phyloP scores from a whole-genome alignment of 2,113 vertebrate genomes.

The Catharus minimus region DNA sequence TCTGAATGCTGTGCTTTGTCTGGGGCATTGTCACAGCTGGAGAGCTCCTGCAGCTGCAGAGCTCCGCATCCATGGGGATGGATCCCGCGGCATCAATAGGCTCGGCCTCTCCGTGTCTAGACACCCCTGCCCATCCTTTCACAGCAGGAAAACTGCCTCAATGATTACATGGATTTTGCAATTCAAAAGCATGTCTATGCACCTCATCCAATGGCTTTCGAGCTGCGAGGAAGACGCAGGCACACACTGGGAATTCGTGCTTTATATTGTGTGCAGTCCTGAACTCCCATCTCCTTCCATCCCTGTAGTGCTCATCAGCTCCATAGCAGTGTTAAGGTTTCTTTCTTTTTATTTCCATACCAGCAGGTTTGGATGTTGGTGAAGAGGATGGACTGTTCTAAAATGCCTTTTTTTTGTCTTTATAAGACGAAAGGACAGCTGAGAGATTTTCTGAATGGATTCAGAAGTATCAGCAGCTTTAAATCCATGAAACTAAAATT shows the following conservation, averaged over 20 bases:
- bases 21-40: background rate
- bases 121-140: constrained; percentile 13
- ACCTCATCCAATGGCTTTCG: background rate
- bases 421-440: background rate
- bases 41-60: background rate
- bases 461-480: background rate
- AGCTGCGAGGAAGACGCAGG: background rate
- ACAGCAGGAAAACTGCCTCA: background rate
- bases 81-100: background rate
- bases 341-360: background rate
- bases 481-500: background rate
- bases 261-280: background rate
- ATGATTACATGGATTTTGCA: background rate
- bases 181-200: background rate
- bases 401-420: background rate
- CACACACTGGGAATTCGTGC: background rate
- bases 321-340: background rate
- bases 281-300: background rate
- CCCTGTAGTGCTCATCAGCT: background rate
- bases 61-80: background rate
- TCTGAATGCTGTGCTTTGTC: background rate
- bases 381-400: background rate
- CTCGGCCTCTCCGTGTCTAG: background rate
- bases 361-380: background rate
- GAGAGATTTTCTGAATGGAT: background rate